A percentile compares a stretch with the other conserved stretches of the same genome.
These are phyloP conservation scores for Myotis davidii DNA, from an alignment of 2,113 vertebrate species.

Conservation along the genomic window DNA sequence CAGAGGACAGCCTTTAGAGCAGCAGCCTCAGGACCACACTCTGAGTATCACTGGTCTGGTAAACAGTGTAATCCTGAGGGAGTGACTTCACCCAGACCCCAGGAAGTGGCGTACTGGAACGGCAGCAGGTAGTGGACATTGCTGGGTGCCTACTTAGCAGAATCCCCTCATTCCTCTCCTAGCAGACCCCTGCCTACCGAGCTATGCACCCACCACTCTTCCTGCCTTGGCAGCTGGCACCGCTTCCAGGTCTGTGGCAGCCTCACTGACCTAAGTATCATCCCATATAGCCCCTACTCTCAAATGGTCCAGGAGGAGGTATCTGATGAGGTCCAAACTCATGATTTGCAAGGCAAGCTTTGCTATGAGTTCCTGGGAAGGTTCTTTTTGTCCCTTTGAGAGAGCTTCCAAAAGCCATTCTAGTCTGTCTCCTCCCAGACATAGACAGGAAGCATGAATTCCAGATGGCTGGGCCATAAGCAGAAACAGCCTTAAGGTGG, in stretches of 20 bases:
- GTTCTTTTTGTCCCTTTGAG: neutral
- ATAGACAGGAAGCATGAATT: neutral
- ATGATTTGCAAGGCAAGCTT: neutral
- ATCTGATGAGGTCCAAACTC: neutral
- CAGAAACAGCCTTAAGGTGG: neutral
- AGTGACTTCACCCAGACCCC: neutral
- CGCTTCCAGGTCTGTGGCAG: neutral
- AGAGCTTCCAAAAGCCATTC: neutral
- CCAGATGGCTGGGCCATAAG: neutral
- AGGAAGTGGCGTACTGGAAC: neutral
- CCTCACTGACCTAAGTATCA: neutral
- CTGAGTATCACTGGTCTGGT: neutral
- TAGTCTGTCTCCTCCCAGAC: neutral
- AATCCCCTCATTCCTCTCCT: neutral
- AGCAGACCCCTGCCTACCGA: neutral
- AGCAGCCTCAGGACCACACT: neutral
- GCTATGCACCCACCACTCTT: accelerated
- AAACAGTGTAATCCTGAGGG: neutral
- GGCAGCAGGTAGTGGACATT: neutral
- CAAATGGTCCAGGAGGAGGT: neutral
- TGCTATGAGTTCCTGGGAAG: neutral
- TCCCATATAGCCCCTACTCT: too few relatives aligned
- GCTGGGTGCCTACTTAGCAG: neutral
- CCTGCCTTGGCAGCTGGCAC: neutral
- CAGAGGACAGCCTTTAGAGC: neutral